Evolutionary conservation across 2,797 vertebrate species (phyloP).

Genomic region (Halcyon badia): DNA sequence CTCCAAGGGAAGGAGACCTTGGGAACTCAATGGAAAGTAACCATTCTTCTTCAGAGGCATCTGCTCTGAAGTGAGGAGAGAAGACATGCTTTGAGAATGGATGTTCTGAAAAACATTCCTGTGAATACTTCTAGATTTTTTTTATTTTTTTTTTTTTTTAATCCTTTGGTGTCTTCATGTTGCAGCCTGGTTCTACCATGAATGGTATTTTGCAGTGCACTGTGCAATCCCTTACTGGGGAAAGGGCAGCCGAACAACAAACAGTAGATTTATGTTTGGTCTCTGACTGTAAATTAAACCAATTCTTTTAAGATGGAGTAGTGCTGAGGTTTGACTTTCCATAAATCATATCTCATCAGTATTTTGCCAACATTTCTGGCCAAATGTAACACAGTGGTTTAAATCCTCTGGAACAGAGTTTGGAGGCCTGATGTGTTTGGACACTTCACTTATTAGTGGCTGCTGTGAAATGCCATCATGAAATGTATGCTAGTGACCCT

Average conservation of each 20-base stretch:
- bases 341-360: not conserved
- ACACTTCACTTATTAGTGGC: not conserved
- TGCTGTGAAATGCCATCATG: not conserved
- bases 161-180: not conserved
- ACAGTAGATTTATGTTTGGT: not conserved
- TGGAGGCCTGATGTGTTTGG: not conserved
- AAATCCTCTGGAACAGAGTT: constrained; percentile 37
- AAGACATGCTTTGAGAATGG: not conserved
- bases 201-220: not conserved
- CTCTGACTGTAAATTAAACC: constrained; percentile 8
- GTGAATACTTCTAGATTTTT: not conserved
- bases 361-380: not conserved
- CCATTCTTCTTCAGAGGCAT: not conserved
- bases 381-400: constrained; percentile 6
- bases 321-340: constrained; percentile 12
- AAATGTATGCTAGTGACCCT: not conserved
- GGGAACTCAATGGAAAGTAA: not conserved
- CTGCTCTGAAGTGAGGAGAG: not conserved
- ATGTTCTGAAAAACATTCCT: not conserved
- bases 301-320: not conserved
- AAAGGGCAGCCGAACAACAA: not conserved
- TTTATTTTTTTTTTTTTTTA: too few species aligned
- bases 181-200: not conserved
- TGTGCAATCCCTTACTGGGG: not conserved
- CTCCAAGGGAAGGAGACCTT: not conserved